phyloP scores from a whole-genome alignment of 2,888 invertebrate genomes.

The Nineta flava region DNA sequence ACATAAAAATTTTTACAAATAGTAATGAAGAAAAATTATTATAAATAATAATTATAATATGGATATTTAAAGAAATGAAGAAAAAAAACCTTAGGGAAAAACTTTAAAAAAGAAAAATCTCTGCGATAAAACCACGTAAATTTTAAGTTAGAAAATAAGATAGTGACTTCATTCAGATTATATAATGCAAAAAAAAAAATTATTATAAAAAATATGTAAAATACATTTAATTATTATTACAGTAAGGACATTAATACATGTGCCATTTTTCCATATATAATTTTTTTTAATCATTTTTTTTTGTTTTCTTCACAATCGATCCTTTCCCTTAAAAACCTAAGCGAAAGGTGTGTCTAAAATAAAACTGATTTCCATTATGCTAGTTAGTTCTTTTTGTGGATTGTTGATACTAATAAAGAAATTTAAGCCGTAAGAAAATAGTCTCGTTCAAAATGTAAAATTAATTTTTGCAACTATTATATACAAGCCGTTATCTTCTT shows the following conservation, averaged over 20 bases:
- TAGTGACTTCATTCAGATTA: constrained; percentile 4
- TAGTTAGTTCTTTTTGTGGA: too few species aligned
- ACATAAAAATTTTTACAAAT: constrained; percentile 1
- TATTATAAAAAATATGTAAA: constrained; percentile 2
- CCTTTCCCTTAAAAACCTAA: too few species aligned
- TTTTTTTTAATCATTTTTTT: neutral
- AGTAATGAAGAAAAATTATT: neutral
- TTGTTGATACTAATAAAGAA: too few species aligned
- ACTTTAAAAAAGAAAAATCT: neutral
- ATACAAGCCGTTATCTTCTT: too few species aligned
- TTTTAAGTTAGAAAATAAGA: constrained; percentile 1
- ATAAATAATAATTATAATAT: neutral
- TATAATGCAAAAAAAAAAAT: constrained; percentile 2
- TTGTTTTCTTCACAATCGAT: too few species aligned
- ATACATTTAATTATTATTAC: constrained; percentile 3
- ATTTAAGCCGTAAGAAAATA: too few species aligned
- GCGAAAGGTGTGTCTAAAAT: too few species aligned
- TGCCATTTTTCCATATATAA: constrained; percentile 7
- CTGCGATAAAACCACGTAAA: constrained; percentile 7
- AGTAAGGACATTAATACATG: constrained; percentile 8
- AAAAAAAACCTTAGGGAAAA: neutral
- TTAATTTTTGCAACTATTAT: too few species aligned
- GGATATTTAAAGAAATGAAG: neutral
- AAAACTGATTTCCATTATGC: too few species aligned
- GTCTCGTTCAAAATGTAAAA: too few species aligned